Conservation (phyloP, 2,113 vertebrate species). For the Pleuronectes platessa region DNA sequence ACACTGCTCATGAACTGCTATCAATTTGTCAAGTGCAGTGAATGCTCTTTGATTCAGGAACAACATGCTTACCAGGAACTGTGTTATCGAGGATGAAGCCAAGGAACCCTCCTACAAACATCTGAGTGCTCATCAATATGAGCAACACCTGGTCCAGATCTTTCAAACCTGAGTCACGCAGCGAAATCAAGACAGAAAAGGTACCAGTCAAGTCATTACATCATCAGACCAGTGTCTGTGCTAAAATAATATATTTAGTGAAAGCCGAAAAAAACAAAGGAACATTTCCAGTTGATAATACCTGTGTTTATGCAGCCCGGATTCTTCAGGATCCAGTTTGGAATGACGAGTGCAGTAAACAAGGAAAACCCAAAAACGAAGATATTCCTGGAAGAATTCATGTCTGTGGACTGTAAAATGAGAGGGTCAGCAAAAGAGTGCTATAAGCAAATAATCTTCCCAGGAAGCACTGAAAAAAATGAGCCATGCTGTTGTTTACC, state of each 20-base stretch:
- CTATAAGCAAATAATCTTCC: too few relatives aligned
- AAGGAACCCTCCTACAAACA: slow-evolving; percentile 93
- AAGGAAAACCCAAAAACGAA: slow-evolving; percentile 96
- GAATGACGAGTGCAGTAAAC: slow-evolving; percentile 88
- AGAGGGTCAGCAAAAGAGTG: neutral
- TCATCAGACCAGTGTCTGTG: too few relatives aligned
- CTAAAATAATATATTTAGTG: neutral
- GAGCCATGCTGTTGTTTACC: slow-evolving; percentile 73
- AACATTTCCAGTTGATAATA: slow-evolving; percentile 47
- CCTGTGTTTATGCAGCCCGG: slow-evolving; percentile 84
- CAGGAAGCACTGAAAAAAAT: neutral
- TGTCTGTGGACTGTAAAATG: slow-evolving; percentile 87
- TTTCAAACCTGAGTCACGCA: slow-evolving; percentile 79
- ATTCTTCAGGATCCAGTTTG: slow-evolving; percentile 90
- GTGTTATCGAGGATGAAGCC: slow-evolving; percentile 95
- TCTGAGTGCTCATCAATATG: slow-evolving; percentile 91
- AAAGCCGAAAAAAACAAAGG: neutral
- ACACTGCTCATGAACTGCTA: neutral
- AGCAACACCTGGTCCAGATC: slow-evolving; percentile 90
- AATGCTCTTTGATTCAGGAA: neutral
- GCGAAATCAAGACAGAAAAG: neutral
- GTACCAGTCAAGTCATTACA: neutral
- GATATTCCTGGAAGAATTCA: slow-evolving; percentile 96
- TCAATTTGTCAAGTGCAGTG: neutral
- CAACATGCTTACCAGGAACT: slow-evolving; percentile 86